Evolutionary conservation across 2,797 vertebrate genomes (phyloP).

Genomic region (Nannoperca australis): DNA sequence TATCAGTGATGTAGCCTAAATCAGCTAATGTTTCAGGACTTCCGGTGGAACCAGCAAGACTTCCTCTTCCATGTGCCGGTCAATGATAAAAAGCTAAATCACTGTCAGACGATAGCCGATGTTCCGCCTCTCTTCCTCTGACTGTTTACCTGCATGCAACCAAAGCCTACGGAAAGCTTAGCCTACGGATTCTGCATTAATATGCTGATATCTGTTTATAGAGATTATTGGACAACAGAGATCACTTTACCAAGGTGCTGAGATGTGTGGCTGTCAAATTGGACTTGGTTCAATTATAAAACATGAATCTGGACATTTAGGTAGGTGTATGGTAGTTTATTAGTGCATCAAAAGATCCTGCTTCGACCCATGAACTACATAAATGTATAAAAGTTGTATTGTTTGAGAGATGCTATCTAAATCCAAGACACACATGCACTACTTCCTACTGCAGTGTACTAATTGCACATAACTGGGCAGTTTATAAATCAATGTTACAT

Average conservation of each 20-base stretch:
- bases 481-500: not conserved
- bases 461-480: not conserved
- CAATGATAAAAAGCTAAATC: no score
- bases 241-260: not conserved
- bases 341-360: not conserved
- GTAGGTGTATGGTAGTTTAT: not conserved
- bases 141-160: no score
- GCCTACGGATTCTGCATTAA: no score
- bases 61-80: no score
- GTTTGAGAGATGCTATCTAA: not conserved
- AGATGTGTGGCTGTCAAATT: not conserved
- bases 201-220: no score
- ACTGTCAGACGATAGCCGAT: no score
- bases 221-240: not conserved
- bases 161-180: no score
- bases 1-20: no score
- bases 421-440: not conserved
- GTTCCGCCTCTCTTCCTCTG: no score
- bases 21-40: no score
- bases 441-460: no score
- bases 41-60: no score
- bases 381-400: not conserved
- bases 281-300: not conserved
- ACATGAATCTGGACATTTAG: not conserved
- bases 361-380: not conserved